A percentile compares a stretch with the other conserved stretches of the same genome.
These are phyloP conservation scores for Geococcyx californianus DNA, from an alignment of 2,113 vertebrate genomes.

Conservation along the genomic window DNA sequence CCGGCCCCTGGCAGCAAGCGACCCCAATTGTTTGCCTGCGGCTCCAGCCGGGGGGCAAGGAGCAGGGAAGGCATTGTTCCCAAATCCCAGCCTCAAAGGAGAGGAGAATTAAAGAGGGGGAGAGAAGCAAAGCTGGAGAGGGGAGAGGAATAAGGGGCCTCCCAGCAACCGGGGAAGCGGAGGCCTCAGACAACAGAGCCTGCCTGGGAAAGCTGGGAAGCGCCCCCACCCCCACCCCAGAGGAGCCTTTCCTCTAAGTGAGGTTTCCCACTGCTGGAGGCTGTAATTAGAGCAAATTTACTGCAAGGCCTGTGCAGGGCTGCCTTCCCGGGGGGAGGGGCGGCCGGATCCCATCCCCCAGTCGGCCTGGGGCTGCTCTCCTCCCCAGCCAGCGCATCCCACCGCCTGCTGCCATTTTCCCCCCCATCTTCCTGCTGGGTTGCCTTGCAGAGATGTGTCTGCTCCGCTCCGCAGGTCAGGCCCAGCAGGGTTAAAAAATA, in stretches of 20 bases:
- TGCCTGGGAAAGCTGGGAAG: slow-evolving; percentile 66
- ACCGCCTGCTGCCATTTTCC: slow-evolving; percentile 2
- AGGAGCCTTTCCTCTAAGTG: slow-evolving; percentile 76
- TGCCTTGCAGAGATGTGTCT: background rate
- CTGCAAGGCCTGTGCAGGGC: slow-evolving; percentile 73
- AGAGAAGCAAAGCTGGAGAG: slow-evolving; percentile 51
- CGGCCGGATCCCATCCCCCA: slow-evolving; percentile 19
- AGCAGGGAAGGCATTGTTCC: slow-evolving; percentile 53
- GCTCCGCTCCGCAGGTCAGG: background rate
- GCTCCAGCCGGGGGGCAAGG: slow-evolving; percentile 40
- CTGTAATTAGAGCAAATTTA: slow-evolving; percentile 81
- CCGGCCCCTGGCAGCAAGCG: background rate
- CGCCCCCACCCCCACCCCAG: slow-evolving; percentile 60
- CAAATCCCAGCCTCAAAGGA: slow-evolving; percentile 47
- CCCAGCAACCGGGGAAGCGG: slow-evolving; percentile 52
- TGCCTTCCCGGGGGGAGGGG: slow-evolving; percentile 73
- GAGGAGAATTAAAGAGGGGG: slow-evolving; percentile 35
- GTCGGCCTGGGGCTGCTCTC: slow-evolving; percentile 34
- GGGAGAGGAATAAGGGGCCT: slow-evolving; percentile 68
- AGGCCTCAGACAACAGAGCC: slow-evolving; percentile 67
- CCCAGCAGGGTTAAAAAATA: slow-evolving; percentile 56
- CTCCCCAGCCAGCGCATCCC: background rate
- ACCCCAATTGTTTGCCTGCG: slow-evolving; percentile 15
- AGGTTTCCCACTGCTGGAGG: slow-evolving; percentile 80
- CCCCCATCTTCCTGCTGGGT: background rate